A percentile compares a stretch with the other conserved stretches of the same genome.
Conservation (phyloP, 2,113 vertebrate species). For the Rhadina sibilatrix region DNA sequence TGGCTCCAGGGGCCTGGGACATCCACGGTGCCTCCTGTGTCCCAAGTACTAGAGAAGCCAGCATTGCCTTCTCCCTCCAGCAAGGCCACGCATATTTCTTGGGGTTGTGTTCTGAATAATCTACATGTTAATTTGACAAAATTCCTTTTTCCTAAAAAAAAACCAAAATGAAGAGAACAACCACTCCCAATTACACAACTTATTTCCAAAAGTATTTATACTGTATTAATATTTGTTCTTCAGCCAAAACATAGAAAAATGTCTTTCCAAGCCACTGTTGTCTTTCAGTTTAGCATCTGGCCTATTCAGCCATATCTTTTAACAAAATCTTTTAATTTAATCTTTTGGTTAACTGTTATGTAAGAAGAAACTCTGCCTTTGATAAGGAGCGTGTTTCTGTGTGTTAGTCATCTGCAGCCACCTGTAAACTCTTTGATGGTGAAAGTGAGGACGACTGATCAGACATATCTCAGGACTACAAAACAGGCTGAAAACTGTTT, state of each 20-base stretch:
- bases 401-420: neutral
- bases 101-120: neutral
- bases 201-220: neutral
- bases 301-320: neutral
- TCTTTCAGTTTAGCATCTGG: neutral
- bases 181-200: neutral
- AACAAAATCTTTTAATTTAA: neutral
- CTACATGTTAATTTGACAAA: neutral
- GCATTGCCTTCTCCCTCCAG: neutral
- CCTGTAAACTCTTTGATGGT: neutral
- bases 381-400: neutral
- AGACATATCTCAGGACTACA: neutral
- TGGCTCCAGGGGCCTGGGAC: neutral
- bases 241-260: neutral
- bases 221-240: neutral
- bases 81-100: accelerated
- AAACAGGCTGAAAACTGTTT: neutral
- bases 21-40: neutral
- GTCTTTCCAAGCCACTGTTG: neutral
- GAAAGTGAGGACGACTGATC: neutral
- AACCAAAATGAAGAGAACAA: neutral
- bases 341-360: neutral
- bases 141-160: neutral
- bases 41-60: accelerated
- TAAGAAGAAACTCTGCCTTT: neutral